Percentiles rank a stretch among this genome's conserved stretches.
phyloP scores from a whole-genome alignment of 64 coral and sea anemone species.

The Stylophora pistillata region DNA sequence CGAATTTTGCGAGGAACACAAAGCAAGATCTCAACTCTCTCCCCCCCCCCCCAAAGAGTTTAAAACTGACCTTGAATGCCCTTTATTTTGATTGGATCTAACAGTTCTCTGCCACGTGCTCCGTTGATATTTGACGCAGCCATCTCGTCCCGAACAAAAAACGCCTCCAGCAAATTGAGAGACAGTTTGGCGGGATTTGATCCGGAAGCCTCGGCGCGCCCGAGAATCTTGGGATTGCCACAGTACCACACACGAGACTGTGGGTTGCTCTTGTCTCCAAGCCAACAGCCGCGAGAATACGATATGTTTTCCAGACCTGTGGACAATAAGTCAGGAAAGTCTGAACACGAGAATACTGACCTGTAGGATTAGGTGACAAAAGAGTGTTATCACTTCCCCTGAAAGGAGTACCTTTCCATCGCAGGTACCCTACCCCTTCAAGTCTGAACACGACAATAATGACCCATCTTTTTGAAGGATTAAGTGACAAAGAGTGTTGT shows the following conservation, averaged over 20 bases:
- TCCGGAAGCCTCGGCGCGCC: slow-evolving; percentile 76
- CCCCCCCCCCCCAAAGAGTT: not conserved
- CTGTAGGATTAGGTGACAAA: too few species aligned
- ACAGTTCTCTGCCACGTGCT: slow-evolving; percentile 80
- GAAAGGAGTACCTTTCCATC: too few species aligned
- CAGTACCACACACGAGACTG: slow-evolving; percentile 82
- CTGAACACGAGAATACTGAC: too few species aligned
- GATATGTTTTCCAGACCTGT: slow-evolving; percentile 47
- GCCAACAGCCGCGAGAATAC: slow-evolving; percentile 75
- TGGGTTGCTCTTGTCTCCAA: slow-evolving; percentile 66
- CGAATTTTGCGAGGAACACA: not conserved
- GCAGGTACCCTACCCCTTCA: too few species aligned
- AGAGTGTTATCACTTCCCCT: too few species aligned
- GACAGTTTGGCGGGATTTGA: slow-evolving; percentile 89
- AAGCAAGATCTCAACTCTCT: not conserved
- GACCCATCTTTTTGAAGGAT: too few species aligned
- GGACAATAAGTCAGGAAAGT: not conserved
- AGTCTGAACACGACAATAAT: too few species aligned
- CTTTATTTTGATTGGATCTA: slow-evolving; percentile 95
- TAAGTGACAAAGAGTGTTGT: too few species aligned
- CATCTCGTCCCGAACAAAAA: slow-evolving; percentile 91
- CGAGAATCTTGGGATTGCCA: slow-evolving; percentile 78
- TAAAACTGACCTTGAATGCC: slow-evolving; percentile 76
- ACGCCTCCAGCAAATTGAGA: slow-evolving; percentile 81
- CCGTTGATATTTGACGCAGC: slow-evolving; percentile 92